Evolutionary conservation across 2,113 vertebrate genomes (phyloP), one percentile per base, ranked within the genome.

Genomic region (Ranitomeya imitator): DNA sequence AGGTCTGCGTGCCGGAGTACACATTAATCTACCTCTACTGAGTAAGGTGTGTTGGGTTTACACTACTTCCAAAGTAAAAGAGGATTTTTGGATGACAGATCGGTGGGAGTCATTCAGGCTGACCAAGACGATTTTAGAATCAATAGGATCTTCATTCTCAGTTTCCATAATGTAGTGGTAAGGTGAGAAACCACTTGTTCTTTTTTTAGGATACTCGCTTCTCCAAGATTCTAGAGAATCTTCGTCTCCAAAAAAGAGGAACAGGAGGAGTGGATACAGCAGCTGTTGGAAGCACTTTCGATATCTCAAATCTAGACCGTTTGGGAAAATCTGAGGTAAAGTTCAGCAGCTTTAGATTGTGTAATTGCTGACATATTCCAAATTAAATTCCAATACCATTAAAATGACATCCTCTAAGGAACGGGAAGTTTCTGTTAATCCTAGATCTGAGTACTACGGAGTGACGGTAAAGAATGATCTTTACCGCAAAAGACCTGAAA

Each of bases 241-340:
- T 99, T 86, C 95, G 97, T 79, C 96, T 99, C 85, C 98, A 99
- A 93, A 99, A 99, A 90, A 94, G 98, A 84, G 98, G 98, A 1
- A 99, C 97, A 0, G 98, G 98, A 0, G 98, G 98, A 0, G 98
- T 99, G 89, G 98, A 99, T 94, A 99, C 98, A 0, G 98, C 97
- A 0, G 97, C 98, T 6, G 96, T 95, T 16, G 97, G 98, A 0
- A 91, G 92, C 0, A 0, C 92, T 69, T 99, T 98, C 1, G 98
- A 99, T 92, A 98, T 99, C 92, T 99, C 98, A 92, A 99, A 99
- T 93, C 92, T 99, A 93, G 98, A 99, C 91, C 97, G 98, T 9
- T 96, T 99, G 90, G 98, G 98, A 67, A 97, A 96, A 77, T 99
- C 98, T 19, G 98, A 97, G 97, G 97, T 97, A 76, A 19, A 61